Evolutionary conservation across 2,888 invertebrate genomes (phyloP), one percentile per base, ranked within the genome.

Genomic region (Drosophila lutescens): DNA sequence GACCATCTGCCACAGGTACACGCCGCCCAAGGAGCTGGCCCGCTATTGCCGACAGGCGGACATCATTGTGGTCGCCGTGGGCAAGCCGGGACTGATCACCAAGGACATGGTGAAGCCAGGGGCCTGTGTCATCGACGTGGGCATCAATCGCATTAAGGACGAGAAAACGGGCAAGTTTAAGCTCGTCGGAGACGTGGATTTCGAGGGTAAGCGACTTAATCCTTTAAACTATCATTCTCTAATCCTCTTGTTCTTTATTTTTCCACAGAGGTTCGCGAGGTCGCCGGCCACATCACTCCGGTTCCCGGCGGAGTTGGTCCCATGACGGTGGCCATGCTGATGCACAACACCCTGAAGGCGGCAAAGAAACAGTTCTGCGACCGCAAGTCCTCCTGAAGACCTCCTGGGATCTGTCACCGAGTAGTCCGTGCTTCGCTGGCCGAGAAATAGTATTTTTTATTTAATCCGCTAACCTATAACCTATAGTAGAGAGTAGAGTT

Each of bases 281-380:
- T 97, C 26, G 98, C 98, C 9, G 96, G 97, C 10, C 94, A 95
- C 57, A 95, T 98, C 50, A 97, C 98, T 0, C 98, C 98, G 1
- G 98, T 98, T 0, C 98, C 98, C 1, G 94, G 98, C 2, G 98
- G 98, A 2, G 98, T 97, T 5, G 98, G 98, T 0, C 98, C 98
- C 0, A 97, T 98, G 96, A 98, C 98, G 0, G 98, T 98, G 0
- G 96, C 97, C 1, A 98, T 98, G 97, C 92, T 98, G 38, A 97
- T 98, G 97, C 95, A 94, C 79, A 98, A 98, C 90, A 98, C 98
- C 0, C 93, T 98, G 68, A 93, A 93, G 83, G 97, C 97, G 0
- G 96, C 96, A 1, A 93, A 93, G 87, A 92, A 90, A 30, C 90
- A 93, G 8, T 41, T 12, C 43, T 17, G 9, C 15, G 10, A 40